A percentile compares a stretch with the other conserved stretches of the same genome.
Conservation (phyloP, 2,797 vertebrate genomes). For the Lepus oiostolus region DNA sequence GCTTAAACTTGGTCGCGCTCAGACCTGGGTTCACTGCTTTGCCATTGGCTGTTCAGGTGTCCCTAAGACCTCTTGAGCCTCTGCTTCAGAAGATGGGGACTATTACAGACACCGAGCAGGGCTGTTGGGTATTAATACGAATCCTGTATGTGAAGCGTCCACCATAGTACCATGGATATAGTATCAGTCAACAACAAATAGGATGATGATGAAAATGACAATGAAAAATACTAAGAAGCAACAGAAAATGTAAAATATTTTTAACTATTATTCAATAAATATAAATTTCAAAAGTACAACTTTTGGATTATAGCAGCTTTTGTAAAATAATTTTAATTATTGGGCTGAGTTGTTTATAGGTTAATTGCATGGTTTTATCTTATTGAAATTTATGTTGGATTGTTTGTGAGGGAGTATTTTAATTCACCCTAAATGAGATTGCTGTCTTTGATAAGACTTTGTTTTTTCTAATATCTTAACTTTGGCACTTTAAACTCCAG, state of each 20-base stretch:
- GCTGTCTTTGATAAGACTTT: constrained; percentile 24
- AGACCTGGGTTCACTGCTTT: not conserved
- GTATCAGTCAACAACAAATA: not conserved
- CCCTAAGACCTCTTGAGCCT: constrained; percentile 15
- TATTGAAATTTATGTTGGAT: not conserved
- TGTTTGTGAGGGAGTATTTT: constrained; percentile 33
- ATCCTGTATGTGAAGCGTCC: not conserved
- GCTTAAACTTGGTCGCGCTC: not conserved
- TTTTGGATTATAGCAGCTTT: too few species aligned
- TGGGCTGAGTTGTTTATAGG: not conserved
- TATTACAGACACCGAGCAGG: not conserved
- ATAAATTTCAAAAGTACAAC: too few species aligned
- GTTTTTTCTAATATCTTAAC: not conserved
- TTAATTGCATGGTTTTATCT: not conserved
- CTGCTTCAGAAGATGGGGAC: not conserved
- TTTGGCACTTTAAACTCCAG: constrained; percentile 23
- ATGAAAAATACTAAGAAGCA: not conserved
- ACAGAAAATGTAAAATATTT: too few species aligned
- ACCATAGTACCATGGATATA: not conserved
- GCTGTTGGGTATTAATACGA: not conserved
- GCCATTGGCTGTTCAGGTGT: not conserved
- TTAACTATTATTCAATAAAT: too few species aligned
- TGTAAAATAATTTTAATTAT: constrained; percentile 37
- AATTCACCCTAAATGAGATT: constrained; percentile 41
- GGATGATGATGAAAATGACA: not conserved